Base-by-base conservation (phyloP, 2,113 vertebrate genomes). In the Pavo muticus region DNA sequence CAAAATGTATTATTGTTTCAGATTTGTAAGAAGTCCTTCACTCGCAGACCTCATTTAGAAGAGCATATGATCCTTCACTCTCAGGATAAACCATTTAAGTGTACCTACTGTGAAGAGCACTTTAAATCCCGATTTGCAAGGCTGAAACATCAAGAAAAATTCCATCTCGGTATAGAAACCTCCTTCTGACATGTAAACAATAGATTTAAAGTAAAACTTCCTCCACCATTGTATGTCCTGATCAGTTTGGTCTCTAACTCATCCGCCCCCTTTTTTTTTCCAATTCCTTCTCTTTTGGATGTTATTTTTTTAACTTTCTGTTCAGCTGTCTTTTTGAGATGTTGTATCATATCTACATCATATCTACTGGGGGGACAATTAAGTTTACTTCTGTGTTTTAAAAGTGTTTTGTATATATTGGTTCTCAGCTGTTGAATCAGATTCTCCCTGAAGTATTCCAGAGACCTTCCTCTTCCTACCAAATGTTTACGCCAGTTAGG, bases 61-160 rank as follows among this genome's bases (percentile, higher is more conserved):
- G 99, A 99, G 88, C 99, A 99, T 97, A 99, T 99, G 99, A 99
- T 99, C 91, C 98, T 99, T 40, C 99, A 99, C 97, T 99, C 98
- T 80, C 99, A 99, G 94, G 98, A 99, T 95, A 99, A 99, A 71
- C 99, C 99, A 30, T 99, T 99, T 74, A 99, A 99, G 94, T 99
- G 99, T 87, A 98, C 98, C 80, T 99, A 99, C 96, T 99, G 99
- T 59, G 99, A 99, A 39, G 99, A 99, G 78, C 98, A 98, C 97
- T 99, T 99, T 95, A 99, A 99, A 93, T 99, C 99, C 35, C 98
- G 99, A 39, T 99, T 99, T 96, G 98, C 99, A 69, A 98, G 99
- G 37, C 94, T 99, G 83, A 99, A 99, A 81, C 99, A 99, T 97
- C 99, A 99, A 79, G 99, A 99, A 94, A 99, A 99, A 96, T 99